Evolutionary conservation across 2,888 invertebrate genomes (phyloP).

Genomic region (Odontocerum albicorne): DNA sequence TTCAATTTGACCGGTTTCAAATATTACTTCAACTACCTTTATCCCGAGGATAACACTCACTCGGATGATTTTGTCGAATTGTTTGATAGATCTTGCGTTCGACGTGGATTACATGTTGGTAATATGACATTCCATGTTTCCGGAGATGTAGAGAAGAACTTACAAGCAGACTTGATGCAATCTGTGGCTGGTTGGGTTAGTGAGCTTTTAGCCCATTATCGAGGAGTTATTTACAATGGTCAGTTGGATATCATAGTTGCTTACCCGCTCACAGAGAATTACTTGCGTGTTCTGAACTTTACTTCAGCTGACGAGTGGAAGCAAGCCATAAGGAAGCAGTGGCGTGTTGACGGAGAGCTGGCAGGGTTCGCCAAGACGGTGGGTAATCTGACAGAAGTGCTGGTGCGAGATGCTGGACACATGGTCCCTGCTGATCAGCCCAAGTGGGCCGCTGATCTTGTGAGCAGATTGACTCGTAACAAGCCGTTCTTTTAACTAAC

Average conservation of each 20-base stretch:
- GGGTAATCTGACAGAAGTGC: slow-evolving; percentile 70
- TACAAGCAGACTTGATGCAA: slow-evolving; percentile 79
- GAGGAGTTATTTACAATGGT: slow-evolving; percentile 83
- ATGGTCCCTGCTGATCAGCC: slow-evolving; percentile 83
- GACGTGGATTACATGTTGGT: slow-evolving; percentile 84
- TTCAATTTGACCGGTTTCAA: slow-evolving; percentile 75
- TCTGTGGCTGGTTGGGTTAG: slow-evolving; percentile 74
- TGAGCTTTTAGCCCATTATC: slow-evolving; percentile 67
- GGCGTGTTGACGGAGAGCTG: slow-evolving; percentile 68
- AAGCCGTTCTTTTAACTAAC: slow-evolving; percentile 46
- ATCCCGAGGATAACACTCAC: slow-evolving; percentile 58
- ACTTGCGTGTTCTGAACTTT: slow-evolving; percentile 72
- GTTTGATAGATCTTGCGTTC: slow-evolving; percentile 63
- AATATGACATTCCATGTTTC: slow-evolving; percentile 69
- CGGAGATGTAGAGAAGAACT: slow-evolving; percentile 65
- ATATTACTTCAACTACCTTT: slow-evolving; percentile 75
- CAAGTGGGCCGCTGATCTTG: slow-evolving; percentile 73
- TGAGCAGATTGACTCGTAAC: slow-evolving; percentile 65
- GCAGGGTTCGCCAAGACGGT: slow-evolving; percentile 77
- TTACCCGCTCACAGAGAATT: slow-evolving; percentile 81
- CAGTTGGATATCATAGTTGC: slow-evolving; percentile 91
- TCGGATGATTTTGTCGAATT: slow-evolving; percentile 41
- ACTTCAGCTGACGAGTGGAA: slow-evolving; percentile 66
- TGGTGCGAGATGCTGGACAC: slow-evolving; percentile 80
- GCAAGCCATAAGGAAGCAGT: slow-evolving; percentile 64